Evolutionary conservation across 2,113 vertebrate genomes (phyloP), one percentile per base, ranked within the genome.

Genomic region (Terrapene triunguis): DNA sequence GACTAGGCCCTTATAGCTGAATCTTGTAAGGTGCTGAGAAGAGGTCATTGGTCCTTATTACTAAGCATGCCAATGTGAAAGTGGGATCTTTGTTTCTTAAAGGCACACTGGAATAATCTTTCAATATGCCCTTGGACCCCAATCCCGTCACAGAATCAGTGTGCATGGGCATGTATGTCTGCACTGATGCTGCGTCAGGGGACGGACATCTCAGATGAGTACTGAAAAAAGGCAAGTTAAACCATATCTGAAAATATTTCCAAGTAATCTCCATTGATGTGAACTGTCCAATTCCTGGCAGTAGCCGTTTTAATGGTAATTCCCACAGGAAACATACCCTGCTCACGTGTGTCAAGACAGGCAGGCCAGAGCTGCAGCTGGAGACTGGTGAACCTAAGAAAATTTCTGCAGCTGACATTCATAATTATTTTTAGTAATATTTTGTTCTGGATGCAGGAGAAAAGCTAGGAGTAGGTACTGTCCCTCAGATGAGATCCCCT

Each of bases 21-120:
- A 90, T 96, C 93, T 89, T 88, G 72, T 76, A 89, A 96, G 95
- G 51, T 78, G 6, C 80, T 94, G 85, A 95, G 91, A 96, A 88
- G 82, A 95, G 96, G 95, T 92, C 92, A 57, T 90, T 94, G 24
- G 50, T 95, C 65, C 90, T 95, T 76, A 76, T 93, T 94, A 59
- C 19, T 87, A 79, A 87, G n/a, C 82, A 87, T 59, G 91, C 44
- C 38, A 94, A 65, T 59, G 88, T 27, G 89, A 94, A 92, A 85
- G 2, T 12, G 92, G 89, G n/a, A 85, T 54, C 29, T 88, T 94
- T 29, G 35, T 72, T 72, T 72, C 65, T 72, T 72, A 72, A 38
- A 22, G 17, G 17, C 8, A 72, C 65, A 38, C 65, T 72, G 65
- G 17, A 38, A n/a, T 72, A 72, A 38, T 22, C n/a, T n/a, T 69